Evolutionary conservation across 2,888 invertebrate genomes (phyloP), one percentile per base, ranked within the genome.

Genomic region (Lysandra coridon): DNA sequence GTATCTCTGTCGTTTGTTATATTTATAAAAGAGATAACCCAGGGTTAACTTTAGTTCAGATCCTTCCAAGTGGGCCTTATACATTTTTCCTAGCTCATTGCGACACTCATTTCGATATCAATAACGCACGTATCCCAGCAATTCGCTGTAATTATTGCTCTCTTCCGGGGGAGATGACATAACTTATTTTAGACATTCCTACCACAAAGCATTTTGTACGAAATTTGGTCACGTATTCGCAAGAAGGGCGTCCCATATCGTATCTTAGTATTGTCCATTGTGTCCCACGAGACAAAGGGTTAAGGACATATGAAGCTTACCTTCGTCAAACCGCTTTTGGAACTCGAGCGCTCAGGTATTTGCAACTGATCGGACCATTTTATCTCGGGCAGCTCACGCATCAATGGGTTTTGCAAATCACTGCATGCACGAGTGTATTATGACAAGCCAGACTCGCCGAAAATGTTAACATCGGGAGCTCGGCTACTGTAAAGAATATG

Each of bases 251-350:
- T 92, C 91, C 92, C 91, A 90, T 93, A 92, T 93, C 93, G 91
- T 89, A 88, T 93, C 91, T 90, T 89, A 87, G 89, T 89, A 91
- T 91, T 91, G 92, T 91, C 93, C 91, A 92, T 92, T 93, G 92
- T 93, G 90, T 89, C 93, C 89, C 92, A 82, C 84, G 93, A 93
- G 93, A 94, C 93, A 94, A 93, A 93, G 92, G 92, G 91, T 92
- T 91, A 89, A 89, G 89, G 90, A 89, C 90, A 86, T 86, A 90
- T 89, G 87, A 87, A 86, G 87, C 84, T 86, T 90, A 92, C 93
- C 93, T 93, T 93, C 91, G 92, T 93, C 92, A 93, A 91, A 90
- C 89, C 85, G 89, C 89, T 89, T 57, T 90, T 90, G 89, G 87
- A 90, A 89, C 87, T 88, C 88, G 88, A 90, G 89, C 88, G 88